Evolutionary conservation across 1,140 invertebrate genomes (phyloP), one percentile per base, ranked within the genome.

Genomic region (Calosoma granatense): DNA sequence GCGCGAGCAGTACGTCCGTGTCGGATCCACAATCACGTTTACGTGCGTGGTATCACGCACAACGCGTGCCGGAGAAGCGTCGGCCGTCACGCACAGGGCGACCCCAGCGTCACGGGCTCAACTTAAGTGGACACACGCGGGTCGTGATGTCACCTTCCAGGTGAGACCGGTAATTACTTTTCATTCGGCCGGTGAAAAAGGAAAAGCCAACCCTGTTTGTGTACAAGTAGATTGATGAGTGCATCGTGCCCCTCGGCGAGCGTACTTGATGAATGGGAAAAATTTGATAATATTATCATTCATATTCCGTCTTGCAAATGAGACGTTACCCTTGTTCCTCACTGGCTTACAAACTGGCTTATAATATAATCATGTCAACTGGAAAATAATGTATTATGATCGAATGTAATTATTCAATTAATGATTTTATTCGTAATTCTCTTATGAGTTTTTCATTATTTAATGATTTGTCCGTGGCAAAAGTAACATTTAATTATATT

Each of bases 21-120:
- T 64, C 23, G 72, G 71, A 6, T 67, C 69, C 20, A 64, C 65
- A 4, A 61, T 70, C 21, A 64, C 65, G 11, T 67, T 74, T 26
- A 69, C 67, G 19, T 74, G 72, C 59, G 67, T 70, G 60, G 66
- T 73, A 56, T 61, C 63, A 12, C 56, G 61, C 6, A 56, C 36
- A 39, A 21, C 52, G 9, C 43, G 22, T 14, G 12, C 17, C 47
- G 39, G 51, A 23, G 19, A 36, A 17, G 55, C 56, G 57, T 55
- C 56, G 55, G 39, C 59, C 51, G n/a, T 62, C 60, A 57, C 56
- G 55, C 26, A 59, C 59, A 51, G 52, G 57, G 23, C 59, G 57
- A 36, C 39, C 39, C 61, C 57, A 55, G 19, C 47, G 60, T 47
- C 41, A 47, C 23, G 66, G 67, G 30, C 62, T 63, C 41, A 47